Evolutionary conservation across 1,140 invertebrate genomes (phyloP), one percentile per base, ranked within the genome.

Genomic region (Ylistrum balloti): DNA sequence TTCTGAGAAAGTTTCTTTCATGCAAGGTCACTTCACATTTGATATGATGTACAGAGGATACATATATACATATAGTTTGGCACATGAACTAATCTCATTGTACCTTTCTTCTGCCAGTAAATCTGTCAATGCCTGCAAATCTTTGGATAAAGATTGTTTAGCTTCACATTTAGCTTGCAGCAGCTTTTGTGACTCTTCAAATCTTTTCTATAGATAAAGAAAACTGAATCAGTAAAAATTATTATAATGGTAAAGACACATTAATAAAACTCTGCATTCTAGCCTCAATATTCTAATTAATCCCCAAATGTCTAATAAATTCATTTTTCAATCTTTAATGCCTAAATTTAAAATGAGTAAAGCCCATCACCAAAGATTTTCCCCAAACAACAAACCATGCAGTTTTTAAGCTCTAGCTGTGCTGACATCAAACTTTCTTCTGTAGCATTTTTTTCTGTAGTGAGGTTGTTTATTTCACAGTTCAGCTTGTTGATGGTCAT

Each of bases 51-150:
- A n/a, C n/a, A n/a, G n/a, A n/a, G n/a, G n/a, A n/a, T n/a, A n/a
- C n/a, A n/a, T n/a, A n/a, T n/a, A n/a, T n/a, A n/a, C n/a, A n/a
- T n/a, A n/a, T n/a, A n/a, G n/a, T n/a, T n/a, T n/a, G 35, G 13
- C 35, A 38, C 13, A 7, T 38, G 35, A 38, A 38, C 35, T 38
- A 38, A 38, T 38, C 35, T 74, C 13, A 28, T 13, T 74, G 1
- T 74, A 74, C 56, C 56, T 74, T 74, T 74, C 56, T n/a, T 74
- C 56, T 74, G 56, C n/a, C 9, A 74, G n/a, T 74, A 28, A 74
- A 74, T 74, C 56, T 74, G 56, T 74, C 56, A 74, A 17, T 28
- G 9, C 56, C n/a, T 74, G 56, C 56, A 74, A 74, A 74, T 74
- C 56, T 74, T 28, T 74, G 56, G 56, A 74, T 74, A 74, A 74